Evolutionary conservation across 2,113 vertebrate species (phyloP).

Genomic region (Pygoscelis antarcticus): DNA sequence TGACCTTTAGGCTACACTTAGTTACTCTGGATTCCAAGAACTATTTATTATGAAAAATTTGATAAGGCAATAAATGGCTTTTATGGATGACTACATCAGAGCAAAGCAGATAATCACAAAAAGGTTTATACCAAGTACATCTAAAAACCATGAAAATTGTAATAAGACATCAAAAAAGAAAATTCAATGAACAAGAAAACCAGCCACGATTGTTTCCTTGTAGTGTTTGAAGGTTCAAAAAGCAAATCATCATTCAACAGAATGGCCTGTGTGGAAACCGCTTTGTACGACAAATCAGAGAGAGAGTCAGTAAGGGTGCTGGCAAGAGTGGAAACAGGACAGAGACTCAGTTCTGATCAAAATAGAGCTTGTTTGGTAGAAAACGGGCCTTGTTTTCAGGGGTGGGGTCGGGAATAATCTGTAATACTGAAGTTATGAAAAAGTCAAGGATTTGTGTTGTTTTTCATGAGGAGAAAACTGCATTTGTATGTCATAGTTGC

Average conservation of each 20-base stretch:
- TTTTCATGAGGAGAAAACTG: background rate
- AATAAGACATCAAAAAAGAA: background rate
- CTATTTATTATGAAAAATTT: background rate
- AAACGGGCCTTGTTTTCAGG: background rate
- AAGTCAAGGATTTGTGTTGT: background rate
- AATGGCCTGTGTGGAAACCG: background rate
- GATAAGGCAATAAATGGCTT: background rate
- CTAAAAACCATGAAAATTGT: background rate
- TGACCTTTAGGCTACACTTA: background rate
- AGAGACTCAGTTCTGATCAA: background rate
- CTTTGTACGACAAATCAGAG: background rate
- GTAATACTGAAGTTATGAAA: background rate
- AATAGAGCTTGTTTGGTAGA: background rate
- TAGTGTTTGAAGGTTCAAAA: background rate
- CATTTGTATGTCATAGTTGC: background rate
- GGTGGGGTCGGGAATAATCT: background rate
- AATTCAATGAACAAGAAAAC: background rate
- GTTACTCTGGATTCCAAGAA: background rate
- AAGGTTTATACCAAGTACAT: background rate
- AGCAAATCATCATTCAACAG: background rate
- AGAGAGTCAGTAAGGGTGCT: background rate
- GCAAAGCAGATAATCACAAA: background rate
- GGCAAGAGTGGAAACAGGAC: background rate
- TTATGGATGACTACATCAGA: background rate
- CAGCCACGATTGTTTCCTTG: background rate